Conservation (phyloP, 2,113 vertebrate species). For the Ammodytes marinus region DNA sequence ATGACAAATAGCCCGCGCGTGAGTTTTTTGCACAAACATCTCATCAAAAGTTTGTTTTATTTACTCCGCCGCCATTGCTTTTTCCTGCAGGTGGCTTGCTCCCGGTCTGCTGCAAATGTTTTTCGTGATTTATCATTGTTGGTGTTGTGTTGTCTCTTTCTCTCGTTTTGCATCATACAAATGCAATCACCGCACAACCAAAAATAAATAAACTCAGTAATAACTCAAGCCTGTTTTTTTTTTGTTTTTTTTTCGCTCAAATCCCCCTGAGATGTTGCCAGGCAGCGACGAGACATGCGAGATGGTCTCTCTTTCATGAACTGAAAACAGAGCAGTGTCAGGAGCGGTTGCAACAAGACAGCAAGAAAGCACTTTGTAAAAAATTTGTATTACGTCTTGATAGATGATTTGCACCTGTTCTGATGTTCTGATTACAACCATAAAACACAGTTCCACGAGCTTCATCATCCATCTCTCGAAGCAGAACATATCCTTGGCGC, state of each 20-base stretch:
- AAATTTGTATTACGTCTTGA: slow-evolving; percentile 59
- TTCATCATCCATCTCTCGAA: slow-evolving; percentile 64
- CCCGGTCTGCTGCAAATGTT: slow-evolving; percentile 2
- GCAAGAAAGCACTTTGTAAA: slow-evolving; percentile 67
- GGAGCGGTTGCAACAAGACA: slow-evolving; percentile 15
- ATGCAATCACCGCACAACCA: slow-evolving; percentile 32
- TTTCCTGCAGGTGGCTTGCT: slow-evolving; percentile 45
- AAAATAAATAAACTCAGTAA: slow-evolving; percentile 4
- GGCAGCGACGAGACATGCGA: slow-evolving; percentile 33
- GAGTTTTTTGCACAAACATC: slow-evolving; percentile 51
- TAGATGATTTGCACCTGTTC: slow-evolving; percentile 74
- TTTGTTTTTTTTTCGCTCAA: slow-evolving; percentile 26
- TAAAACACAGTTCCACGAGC: slow-evolving; percentile 55
- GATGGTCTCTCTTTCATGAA: slow-evolving; percentile 53
- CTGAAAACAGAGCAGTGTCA: slow-evolving; percentile 57
- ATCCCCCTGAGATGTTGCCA: slow-evolving; percentile 45
- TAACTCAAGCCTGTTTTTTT: slow-evolving; percentile 46
- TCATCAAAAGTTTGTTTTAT: slow-evolving; percentile 54
- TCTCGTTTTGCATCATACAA: slow-evolving; percentile 44
- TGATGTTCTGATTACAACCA: slow-evolving; percentile 67
- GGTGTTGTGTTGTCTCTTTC: slow-evolving; percentile 1
- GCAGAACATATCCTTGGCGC: slow-evolving; percentile 50
- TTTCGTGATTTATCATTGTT: slow-evolving; percentile 20
- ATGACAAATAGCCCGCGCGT: slow-evolving; percentile 35
- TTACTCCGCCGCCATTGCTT: slow-evolving; percentile 7